These are phyloP conservation scores for Aspidapion aeneum DNA, from an alignment of 2,888 invertebrate genomes.

Conservation along the genomic window DNA sequence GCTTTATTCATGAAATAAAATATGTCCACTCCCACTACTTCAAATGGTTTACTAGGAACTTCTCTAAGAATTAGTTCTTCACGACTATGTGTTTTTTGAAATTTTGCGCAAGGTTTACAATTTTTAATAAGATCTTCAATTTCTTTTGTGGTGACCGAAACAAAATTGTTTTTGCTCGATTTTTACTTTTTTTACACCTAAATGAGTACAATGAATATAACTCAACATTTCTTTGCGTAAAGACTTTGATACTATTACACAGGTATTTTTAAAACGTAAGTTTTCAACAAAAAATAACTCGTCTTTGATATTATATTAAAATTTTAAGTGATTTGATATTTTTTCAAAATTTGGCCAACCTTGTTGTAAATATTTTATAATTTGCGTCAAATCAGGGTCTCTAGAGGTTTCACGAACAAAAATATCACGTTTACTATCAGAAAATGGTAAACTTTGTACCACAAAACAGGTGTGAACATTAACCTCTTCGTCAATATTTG, in stretches of 20 bases:
- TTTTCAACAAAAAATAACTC: conserved; percentile 18
- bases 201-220: conserved; percentile 19
- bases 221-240: conserved; percentile 18
- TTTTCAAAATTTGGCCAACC: conserved; percentile 30
- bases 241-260: conserved; percentile 21
- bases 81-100: too few species aligned
- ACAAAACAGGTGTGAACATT: background rate
- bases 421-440: conserved; percentile 17
- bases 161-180: conserved; percentile 23
- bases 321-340: conserved; percentile 15
- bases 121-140: conserved; percentile 2
- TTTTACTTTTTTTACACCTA: conserved; percentile 29
- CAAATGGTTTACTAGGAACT: too few species aligned
- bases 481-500: background rate
- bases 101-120: too few species aligned
- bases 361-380: conserved; percentile 26
- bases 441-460: background rate
- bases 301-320: conserved; percentile 16
- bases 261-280: conserved; percentile 22
- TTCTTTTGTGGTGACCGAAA: conserved; percentile 31
- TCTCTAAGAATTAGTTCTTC: too few species aligned
- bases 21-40: too few species aligned
- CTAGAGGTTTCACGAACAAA: conserved; percentile 14
- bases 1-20: too few species aligned
- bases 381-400: conserved; percentile 24